A percentile compares a stretch with the other conserved stretches of the same genome.
These are phyloP conservation scores for Toxotes chatareus DNA, from an alignment of 2,113 vertebrate genomes.

Conservation along the genomic window DNA sequence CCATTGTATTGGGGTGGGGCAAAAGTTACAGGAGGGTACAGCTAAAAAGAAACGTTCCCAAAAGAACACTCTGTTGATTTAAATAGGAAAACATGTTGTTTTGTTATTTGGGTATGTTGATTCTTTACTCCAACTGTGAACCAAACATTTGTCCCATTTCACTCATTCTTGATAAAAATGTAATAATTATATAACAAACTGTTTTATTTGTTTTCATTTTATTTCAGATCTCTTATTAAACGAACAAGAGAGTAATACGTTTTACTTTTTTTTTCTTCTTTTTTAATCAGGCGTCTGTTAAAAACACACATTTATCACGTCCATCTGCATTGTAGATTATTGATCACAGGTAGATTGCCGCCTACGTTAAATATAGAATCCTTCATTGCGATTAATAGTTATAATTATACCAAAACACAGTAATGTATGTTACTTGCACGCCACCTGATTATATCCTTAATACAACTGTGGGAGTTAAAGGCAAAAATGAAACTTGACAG, in stretches of 20 bases:
- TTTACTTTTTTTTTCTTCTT: background rate
- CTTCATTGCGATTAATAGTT: background rate
- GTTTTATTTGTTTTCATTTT: background rate
- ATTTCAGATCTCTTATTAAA: background rate
- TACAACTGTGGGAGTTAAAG: background rate
- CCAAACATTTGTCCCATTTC: background rate
- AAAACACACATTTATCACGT: background rate
- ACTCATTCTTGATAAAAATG: background rate
- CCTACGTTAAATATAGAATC: background rate
- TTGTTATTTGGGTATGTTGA: background rate
- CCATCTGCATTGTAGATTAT: background rate
- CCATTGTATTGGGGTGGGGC: background rate
- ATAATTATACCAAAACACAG: background rate
- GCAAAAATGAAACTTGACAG: slow-evolving; percentile 31
- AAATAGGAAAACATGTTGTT: background rate
- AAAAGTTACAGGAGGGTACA: background rate
- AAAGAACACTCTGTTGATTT: background rate
- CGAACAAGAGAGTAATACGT: background rate
- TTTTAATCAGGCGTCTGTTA: background rate
- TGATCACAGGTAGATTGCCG: background rate
- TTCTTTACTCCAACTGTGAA: background rate
- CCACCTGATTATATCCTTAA: background rate
- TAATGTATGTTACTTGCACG: background rate
- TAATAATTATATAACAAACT: background rate
- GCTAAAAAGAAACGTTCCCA: background rate